Conservation (phyloP, 1,140 invertebrate species). For the Trialeurodes vaporariorum region DNA sequence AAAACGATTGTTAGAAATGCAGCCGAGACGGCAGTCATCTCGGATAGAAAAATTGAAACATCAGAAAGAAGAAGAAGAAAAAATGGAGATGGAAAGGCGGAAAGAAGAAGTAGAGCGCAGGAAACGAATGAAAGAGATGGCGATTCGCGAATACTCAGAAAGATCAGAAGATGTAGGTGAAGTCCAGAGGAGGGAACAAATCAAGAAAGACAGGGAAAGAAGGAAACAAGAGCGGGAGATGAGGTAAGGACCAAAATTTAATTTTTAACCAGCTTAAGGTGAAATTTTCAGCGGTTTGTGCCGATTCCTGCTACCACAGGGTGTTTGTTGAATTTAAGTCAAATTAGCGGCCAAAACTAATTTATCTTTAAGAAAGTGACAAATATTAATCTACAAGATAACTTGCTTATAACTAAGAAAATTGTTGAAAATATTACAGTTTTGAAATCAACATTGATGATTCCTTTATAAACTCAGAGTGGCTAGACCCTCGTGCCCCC, state of each 20-base stretch:
- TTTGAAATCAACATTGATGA: too few relatives aligned
- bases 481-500: too few relatives aligned
- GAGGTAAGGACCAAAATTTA: conserved; percentile 4
- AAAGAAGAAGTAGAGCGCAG: conserved; percentile 6
- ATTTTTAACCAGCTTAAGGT: too few relatives aligned
- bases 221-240: conserved; percentile 16
- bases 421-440: too few relatives aligned
- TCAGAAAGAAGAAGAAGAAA: conserved; percentile 26
- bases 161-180: background rate
- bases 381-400: too few relatives aligned
- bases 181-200: conserved; percentile 4
- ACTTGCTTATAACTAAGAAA: too few relatives aligned
- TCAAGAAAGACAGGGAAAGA: conserved; percentile 9
- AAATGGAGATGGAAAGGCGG: conserved; percentile 14
- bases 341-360: too few relatives aligned
- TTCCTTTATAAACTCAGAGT: too few relatives aligned
- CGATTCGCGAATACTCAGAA: background rate
- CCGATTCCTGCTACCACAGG: too few relatives aligned
- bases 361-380: too few relatives aligned
- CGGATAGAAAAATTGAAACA: conserved; percentile 35
- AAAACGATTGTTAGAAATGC: conserved; percentile 35
- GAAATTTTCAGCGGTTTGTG: too few relatives aligned
- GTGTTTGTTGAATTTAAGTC: too few relatives aligned
- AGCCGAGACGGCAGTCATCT: conserved; percentile 35
- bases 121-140: background rate